Evolutionary conservation across 2,888 invertebrate species (phyloP), one percentile per base, ranked within the genome.

Genomic region (Parthenolecanium corni): DNA sequence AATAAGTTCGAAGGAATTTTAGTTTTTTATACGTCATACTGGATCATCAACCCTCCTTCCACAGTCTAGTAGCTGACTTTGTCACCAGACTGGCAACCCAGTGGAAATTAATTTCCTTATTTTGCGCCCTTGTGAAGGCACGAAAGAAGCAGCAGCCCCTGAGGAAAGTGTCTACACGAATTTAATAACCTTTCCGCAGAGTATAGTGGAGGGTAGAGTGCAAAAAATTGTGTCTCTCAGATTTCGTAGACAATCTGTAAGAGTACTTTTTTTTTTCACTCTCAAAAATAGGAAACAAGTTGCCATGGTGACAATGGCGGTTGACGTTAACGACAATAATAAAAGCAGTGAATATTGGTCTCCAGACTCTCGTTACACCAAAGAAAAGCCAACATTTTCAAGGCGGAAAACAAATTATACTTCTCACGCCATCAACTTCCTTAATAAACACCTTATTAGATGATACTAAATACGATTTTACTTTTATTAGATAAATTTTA

Each of bases 361-460:
- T 61, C 61, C 51, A 61, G 61, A 61, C 61, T 61, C 61, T 61
- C 61, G 61, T 61, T 61, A 61, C 61, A 40, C 21, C 47, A 49
- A 61, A 61, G 49, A 49, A 51, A 49, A 31, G 57, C 47, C 24
- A 18, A 23, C 21, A 49, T 20, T 61, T 61, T 61, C 49, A 25
- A 24, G 46, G 61, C 61, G 61, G 51, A 61, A 61, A 61, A 61
- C 61, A 61, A 61, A 61, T 61, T 61, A 61, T 61, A 49, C 51
- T 61, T 61, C 36, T 47, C 51, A 49, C 61, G 61, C 61, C 51
- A 61, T 61, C 61, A 61, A 46, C 61, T 61, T 61, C 61, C 61
- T 61, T 61, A 61, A 61, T 61, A 61, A 61, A 61, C 61, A 61
- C 61, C 61, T 61, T 61, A 61, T 61, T 61, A 61, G 61, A 61